These are phyloP conservation scores for Eurosta solidaginis DNA, from an alignment of 1,140 invertebrate genomes.

Conservation along the genomic window DNA sequence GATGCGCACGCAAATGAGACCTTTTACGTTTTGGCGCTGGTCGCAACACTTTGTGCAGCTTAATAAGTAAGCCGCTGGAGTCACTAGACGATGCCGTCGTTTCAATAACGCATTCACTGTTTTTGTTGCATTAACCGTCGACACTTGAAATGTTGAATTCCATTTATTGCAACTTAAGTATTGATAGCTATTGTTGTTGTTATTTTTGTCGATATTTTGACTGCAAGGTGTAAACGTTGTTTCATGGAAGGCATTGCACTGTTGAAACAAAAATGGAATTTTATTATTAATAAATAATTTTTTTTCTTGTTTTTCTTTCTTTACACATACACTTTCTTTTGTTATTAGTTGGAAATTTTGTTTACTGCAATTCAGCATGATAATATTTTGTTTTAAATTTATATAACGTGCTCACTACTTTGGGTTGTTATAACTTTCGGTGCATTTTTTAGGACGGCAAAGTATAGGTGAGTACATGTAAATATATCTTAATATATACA, in stretches of 20 bases:
- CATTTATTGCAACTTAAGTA: background rate
- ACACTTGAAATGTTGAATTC: background rate
- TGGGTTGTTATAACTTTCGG: no score
- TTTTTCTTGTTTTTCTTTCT: background rate
- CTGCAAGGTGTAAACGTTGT: background rate
- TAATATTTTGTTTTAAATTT: no score
- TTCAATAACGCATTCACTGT: background rate
- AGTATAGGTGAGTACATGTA: no score
- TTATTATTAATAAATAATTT: background rate
- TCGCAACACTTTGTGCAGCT: no score
- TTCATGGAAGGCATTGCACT: conserved; percentile 1
- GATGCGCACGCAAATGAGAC: background rate
- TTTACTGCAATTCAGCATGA: background rate
- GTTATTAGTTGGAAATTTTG: background rate
- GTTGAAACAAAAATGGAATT: background rate
- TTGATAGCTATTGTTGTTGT: background rate
- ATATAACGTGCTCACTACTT: no score
- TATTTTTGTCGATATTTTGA: background rate
- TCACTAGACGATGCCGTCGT: background rate
- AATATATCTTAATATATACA: no score
- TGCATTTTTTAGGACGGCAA: no score
- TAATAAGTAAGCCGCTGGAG: background rate
- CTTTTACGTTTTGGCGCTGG: no score
- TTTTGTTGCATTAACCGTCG: background rate
- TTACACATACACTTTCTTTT: conserved; percentile 10